Evolutionary conservation across 2,113 vertebrate genomes (phyloP).

Genomic region (Pteronura brasiliensis): DNA sequence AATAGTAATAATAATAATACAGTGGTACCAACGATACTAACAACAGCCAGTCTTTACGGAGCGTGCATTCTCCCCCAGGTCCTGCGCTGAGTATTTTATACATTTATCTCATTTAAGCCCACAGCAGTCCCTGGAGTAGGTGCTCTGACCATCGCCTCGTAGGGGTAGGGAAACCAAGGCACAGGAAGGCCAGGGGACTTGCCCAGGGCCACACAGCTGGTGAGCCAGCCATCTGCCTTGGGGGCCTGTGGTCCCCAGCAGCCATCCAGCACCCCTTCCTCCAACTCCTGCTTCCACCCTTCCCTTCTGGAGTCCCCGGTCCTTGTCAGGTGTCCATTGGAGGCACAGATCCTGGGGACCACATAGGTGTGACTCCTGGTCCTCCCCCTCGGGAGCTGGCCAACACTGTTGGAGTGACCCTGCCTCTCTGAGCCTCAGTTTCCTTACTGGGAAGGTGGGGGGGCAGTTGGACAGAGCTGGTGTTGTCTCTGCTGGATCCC

Average conservation of each 20-base stretch:
- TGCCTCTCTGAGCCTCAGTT: background rate
- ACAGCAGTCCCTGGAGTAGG: background rate
- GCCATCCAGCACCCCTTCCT: background rate
- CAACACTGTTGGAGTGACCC: fast-evolving
- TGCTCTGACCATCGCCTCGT: fast-evolving
- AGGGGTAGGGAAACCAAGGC: background rate
- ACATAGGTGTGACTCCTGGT: fast-evolving
- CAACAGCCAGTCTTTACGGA: background rate
- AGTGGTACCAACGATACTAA: fast-evolving
- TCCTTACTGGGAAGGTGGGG: background rate
- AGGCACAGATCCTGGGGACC: background rate
- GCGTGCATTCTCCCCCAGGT: fast-evolving
- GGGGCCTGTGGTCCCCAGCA: background rate
- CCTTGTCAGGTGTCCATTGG: background rate
- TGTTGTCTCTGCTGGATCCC: background rate
- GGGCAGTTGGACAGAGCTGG: background rate
- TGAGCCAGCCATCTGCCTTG: background rate
- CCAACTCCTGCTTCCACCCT: background rate
- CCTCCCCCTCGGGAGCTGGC: background rate
- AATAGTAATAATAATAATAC: fast-evolving
- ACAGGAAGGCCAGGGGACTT: background rate
- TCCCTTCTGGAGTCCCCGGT: background rate
- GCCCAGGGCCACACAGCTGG: background rate
- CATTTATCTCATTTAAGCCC: background rate
- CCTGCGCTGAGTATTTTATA: fast-evolving